Conservation (phyloP, 2,888 invertebrate genomes). For the Athrips mouffetella region DNA sequence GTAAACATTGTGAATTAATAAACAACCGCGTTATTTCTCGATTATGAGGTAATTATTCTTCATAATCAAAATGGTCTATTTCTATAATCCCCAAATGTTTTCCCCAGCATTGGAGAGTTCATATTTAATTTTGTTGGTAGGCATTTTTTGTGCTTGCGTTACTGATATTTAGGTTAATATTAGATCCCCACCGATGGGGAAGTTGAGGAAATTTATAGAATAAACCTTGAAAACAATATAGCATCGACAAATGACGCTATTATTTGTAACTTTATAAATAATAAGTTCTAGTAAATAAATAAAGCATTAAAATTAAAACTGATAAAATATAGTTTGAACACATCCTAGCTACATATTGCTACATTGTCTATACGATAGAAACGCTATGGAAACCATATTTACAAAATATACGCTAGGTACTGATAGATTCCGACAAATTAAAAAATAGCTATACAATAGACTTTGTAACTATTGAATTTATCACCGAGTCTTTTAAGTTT, state of each 20-base stretch:
- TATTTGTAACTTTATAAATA: constrained; percentile 58
- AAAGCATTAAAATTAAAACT: constrained; percentile 51
- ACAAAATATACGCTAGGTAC: constrained; percentile 58
- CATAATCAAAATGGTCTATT: constrained; percentile 31
- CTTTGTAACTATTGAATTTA: constrained; percentile 37
- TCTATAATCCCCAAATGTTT: background rate
- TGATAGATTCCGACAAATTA: constrained; percentile 49
- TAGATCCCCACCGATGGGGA: background rate
- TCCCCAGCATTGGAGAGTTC: too few species aligned
- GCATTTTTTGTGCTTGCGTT: too few species aligned
- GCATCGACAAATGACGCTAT: constrained; percentile 36
- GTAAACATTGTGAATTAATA: constrained; percentile 38
- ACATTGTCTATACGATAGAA: constrained; percentile 61
- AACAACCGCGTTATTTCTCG: constrained; percentile 42
- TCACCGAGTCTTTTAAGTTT: constrained; percentile 1
- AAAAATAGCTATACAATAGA: constrained; percentile 49
- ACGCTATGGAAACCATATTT: constrained; percentile 62
- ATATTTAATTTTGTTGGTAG: too few species aligned
- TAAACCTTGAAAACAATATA: constrained; percentile 21
- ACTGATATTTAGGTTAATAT: too few species aligned
- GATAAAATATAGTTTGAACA: constrained; percentile 68
- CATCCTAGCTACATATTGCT: constrained; percentile 75
- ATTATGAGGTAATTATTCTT: constrained; percentile 51
- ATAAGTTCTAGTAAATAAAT: constrained; percentile 68
- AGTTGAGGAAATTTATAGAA: background rate